Base-by-base conservation (phyloP, 2,888 invertebrate genomes). In the Phyllotreta cruciferae region DNA sequence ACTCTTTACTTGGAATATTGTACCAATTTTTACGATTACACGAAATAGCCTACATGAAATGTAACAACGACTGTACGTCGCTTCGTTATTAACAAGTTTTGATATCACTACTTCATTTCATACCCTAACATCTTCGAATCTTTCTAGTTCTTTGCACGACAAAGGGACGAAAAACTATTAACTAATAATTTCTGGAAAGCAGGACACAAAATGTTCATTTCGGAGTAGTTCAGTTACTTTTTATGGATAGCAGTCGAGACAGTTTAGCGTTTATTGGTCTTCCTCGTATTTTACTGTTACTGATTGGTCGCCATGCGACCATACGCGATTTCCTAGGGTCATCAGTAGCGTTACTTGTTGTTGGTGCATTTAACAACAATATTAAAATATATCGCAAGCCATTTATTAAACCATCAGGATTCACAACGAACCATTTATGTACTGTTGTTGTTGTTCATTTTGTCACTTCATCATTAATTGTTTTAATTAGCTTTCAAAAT, bases 191-290 rank as follows among this genome's bases (percentile, higher is more conserved):
- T 71, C 66, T 45, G 57, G 66, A 54, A 66, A 73, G 70, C 67
- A 68, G 61, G 64, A 67, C 66, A 66, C 66, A 68, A 70, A 72
- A 69, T 71, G 72, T 74, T 71, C 70, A 74, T 74, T 74, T 72
- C 66, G 60, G 65, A 61, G 66, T 70, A 71, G 73, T 74, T 73
- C 71, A 71, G 73, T 74, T 73, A 73, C 74, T 75, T 76, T 78
- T 77, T 77, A 76, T 74, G 75, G 71, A 70, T 67, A 68, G 70
- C 74, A 70, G 67, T 73, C 70, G 71, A 73, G 75, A 73, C 75
- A 75, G 71, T 74, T 73, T 70, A 71, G 70, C 73, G 70, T 72
- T 73, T 76, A 78, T 79, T 77, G 72, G 76, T 72, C 70, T 71
- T 74, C 70, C 57, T 62, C 56, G 69, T 69, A 56, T 66, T 69